A percentile compares a stretch with the other conserved stretches of the same genome.
phyloP scores from a whole-genome alignment of 2,797 vertebrate species.

The Antrozous pallidus region DNA sequence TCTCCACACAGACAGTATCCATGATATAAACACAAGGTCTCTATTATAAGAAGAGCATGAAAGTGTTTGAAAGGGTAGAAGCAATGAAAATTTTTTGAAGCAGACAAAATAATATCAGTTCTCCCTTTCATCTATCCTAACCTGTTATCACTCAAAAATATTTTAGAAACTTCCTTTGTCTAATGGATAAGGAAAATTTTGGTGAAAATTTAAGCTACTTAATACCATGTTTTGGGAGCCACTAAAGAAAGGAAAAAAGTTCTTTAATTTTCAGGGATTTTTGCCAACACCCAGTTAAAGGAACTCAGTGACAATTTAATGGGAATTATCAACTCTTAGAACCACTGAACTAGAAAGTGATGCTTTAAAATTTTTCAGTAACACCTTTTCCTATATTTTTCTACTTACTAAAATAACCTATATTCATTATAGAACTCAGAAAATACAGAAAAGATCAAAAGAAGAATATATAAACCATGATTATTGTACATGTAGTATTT shows the following conservation, averaged over 20 bases:
- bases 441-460: constrained; percentile 19
- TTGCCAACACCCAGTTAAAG: background rate
- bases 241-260: background rate
- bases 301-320: background rate
- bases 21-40: background rate
- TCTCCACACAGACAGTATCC: background rate
- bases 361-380: background rate
- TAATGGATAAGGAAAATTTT: background rate
- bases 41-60: background rate
- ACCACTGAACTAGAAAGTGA: background rate
- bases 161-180: constrained; percentile 22
- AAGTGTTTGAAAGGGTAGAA: background rate
- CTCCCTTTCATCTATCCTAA: background rate
- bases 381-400: background rate
- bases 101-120: background rate
- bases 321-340: background rate
- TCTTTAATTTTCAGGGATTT: background rate
- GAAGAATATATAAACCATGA: background rate
- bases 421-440: constrained; percentile 7
- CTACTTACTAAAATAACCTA: constrained; percentile 9
- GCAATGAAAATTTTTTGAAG: background rate
- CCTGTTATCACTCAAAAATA: constrained; percentile 12
- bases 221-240: background rate
- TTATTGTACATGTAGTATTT: background rate
- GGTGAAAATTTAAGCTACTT: background rate